Base-by-base conservation (phyloP, 2,888 invertebrate species). In the Dicroscelio sp. region DNA sequence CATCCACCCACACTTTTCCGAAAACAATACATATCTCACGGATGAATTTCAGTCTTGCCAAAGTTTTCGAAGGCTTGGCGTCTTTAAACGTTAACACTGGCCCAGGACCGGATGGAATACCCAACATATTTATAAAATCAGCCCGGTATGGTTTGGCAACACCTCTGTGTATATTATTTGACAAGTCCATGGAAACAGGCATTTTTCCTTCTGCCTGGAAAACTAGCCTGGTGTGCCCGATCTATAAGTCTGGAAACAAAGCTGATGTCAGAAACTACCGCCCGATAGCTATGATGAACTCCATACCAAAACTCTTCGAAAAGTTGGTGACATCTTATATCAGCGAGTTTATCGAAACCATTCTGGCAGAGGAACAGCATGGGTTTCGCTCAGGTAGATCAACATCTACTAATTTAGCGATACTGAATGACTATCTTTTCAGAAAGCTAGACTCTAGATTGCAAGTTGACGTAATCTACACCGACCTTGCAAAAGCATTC, bases 191-290 rank as follows among this genome's bases (percentile, higher is more conserved):
- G 30, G 4, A 12, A 14, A 23, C 30, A 43, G 79, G 79, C 4
- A 60, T 25, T 23, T 76, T 76, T 33, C 76, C 76, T 2, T n/a
- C 23, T 17, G 5, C 27, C n/a, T 76, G 63, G 79, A 79, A 79
- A 43, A 38, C 43, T 2, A 65, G 79, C 31, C 65, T 79, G 20
- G 79, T 79, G 31, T 23, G 43, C 30, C 79, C 79, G 20, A 63
- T 78, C 58, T 35, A 23, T 78, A 78, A 78, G 20, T 27, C 38
- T 25, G 63, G 63, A 2, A 30, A 78, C 23, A 78, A 30, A 43
- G 12, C 35, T 31, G 25, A 78, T n/a, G 48, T 78, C 5, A 43
- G 17, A 38, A 78, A 78, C 33, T 78, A 78, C n/a, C 63, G 78
- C 12, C 63, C 78, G 30, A 78, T 78, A 5, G 60, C 78, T 20